phyloP scores from a whole-genome alignment of 2,888 invertebrate species.

The Catocala fraxini region DNA sequence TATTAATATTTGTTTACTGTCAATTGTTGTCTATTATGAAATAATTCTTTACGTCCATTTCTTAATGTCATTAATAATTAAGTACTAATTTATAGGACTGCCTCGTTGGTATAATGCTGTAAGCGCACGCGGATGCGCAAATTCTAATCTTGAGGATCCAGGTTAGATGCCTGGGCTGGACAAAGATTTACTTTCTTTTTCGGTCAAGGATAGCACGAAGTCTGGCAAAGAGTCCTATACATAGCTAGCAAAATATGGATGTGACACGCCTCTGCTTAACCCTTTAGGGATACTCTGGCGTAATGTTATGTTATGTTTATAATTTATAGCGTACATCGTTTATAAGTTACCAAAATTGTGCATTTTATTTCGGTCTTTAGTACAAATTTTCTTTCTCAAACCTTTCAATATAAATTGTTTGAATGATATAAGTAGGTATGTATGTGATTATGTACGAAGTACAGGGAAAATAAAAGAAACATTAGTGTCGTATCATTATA shows the following conservation, averaged over 20 bases:
- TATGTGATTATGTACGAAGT: constrained; percentile 24
- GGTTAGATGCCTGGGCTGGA: too few species aligned
- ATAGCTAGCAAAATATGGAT: too few species aligned
- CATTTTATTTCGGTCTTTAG: constrained; percentile 15
- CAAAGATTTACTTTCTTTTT: too few species aligned
- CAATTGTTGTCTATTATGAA: constrained; percentile 34
- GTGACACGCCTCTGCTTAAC: too few species aligned
- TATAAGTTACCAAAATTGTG: constrained; percentile 17
- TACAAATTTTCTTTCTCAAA: constrained; percentile 14
- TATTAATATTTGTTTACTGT: constrained; percentile 21
- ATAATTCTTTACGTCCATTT: constrained; percentile 37
- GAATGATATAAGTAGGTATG: constrained; percentile 21
- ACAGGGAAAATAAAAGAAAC: constrained; percentile 62
- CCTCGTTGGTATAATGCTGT: too few species aligned
- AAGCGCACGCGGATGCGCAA: too few species aligned
- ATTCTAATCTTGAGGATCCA: too few species aligned
- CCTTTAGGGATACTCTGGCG: too few species aligned
- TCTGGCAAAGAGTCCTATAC: too few species aligned
- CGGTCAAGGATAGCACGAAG: too few species aligned
- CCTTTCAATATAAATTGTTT: constrained; percentile 11
- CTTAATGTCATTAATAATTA: constrained; percentile 23
- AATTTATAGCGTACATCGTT: constrained; percentile 29
- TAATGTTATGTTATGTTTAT: constrained; percentile 10
- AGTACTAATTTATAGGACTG: constrained; percentile 31
- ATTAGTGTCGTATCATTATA: constrained; percentile 53